A percentile compares a stretch with the other conserved stretches of the same genome.
Conservation (phyloP, 2,888 invertebrate species). For the Syrista parreyssii region DNA sequence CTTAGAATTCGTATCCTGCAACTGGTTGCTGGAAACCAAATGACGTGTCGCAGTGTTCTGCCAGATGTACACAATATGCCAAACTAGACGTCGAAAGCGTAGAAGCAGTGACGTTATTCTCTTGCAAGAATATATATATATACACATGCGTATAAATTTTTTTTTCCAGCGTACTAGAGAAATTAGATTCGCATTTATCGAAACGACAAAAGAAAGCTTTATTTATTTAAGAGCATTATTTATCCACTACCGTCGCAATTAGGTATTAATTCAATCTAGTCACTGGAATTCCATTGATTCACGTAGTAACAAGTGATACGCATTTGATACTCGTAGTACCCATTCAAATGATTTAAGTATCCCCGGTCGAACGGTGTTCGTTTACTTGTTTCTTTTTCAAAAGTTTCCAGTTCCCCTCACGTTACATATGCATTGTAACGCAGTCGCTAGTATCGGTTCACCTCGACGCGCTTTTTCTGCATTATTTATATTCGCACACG, state of each 20-base stretch:
- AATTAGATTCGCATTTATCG: background rate
- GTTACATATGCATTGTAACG: background rate
- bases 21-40: background rate
- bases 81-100: background rate
- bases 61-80: background rate
- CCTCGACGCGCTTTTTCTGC: background rate
- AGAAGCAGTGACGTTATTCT: background rate
- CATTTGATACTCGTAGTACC: background rate
- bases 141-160: too few relatives aligned
- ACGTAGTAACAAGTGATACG: background rate
- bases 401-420: background rate
- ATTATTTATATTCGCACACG: conserved; percentile 3
- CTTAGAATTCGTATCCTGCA: background rate
- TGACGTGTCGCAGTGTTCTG: background rate
- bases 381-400: background rate
- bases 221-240: too few relatives aligned
- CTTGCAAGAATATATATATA: background rate
- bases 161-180: background rate
- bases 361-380: background rate
- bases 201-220: too few relatives aligned
- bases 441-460: background rate
- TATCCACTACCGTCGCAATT: background rate
- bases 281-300: background rate
- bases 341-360: background rate
- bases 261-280: background rate